Base-by-base conservation (phyloP, 2,113 vertebrate genomes). In the Notothenia coriiceps region DNA sequence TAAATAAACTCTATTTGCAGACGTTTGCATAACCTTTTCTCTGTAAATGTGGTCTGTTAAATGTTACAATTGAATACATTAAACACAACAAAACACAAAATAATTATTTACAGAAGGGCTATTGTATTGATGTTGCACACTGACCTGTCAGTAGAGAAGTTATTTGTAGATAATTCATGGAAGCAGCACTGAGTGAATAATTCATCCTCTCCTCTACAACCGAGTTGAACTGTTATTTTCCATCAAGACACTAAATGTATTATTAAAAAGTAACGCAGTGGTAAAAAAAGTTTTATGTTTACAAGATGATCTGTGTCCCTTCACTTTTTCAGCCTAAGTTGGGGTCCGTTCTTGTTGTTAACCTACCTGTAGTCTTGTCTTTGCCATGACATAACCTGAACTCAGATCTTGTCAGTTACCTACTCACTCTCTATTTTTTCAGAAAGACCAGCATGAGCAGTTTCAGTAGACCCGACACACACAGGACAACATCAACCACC, bases 381-480 rank as follows among this genome's bases (percentile, higher is more conserved):
- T 13, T 80, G 20, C 35, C 4, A 8, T 57, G 6, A 33, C n/a
- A 11, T 2, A n/a, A 20, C 4, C 4, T 25, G 8, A 60, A 55
- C 12, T 44, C 6, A 35, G 44, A 11, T 11, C 3, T 14, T 60
- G 5, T 54, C 18, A 46, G 64, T 70, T 61, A 33, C 52, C 0
- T 54, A 50, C 56, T 0, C 22, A 5, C n/a, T 68, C 25, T 70
- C 9, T 2, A 2, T 52, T 65, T 66, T 46, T 10, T 1, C 70
- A 88, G 64, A 47, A 46, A 77, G 54, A 57, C 33, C 18, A 83
- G 1, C 60, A 94, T 93, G 92, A 92, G 40, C 59, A 18, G 78
- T 18, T 84, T 83, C 12, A 83, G 43, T 50, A 86, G 74, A 81
- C 74, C 50, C 1, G 64, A 79, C 57, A 71, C 73, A 54, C 85